These are phyloP conservation scores for Cylloceria caligata DNA, from an alignment of 2,888 invertebrate species.

Conservation along the genomic window DNA sequence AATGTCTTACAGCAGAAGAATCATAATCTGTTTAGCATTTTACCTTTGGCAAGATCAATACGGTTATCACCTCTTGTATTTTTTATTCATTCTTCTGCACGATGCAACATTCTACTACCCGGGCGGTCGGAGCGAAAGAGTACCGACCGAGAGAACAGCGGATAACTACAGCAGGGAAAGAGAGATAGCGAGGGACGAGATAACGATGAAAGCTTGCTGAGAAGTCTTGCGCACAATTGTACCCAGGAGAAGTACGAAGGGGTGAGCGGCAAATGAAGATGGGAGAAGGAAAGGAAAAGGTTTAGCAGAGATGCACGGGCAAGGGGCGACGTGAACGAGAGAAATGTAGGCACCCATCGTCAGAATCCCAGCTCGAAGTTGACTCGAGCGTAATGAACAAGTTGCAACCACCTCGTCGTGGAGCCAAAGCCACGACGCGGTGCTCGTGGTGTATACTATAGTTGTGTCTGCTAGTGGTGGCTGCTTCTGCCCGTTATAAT, in stretches of 20 bases:
- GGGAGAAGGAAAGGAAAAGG: slow-evolving; percentile 37
- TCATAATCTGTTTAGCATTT: background rate
- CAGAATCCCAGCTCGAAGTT: slow-evolving; percentile 69
- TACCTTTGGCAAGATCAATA: background rate
- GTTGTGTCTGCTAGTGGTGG: slow-evolving; percentile 21
- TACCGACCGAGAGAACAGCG: background rate
- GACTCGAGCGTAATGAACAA: slow-evolving; percentile 76
- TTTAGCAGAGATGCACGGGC: slow-evolving; percentile 23
- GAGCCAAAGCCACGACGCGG: slow-evolving; percentile 49
- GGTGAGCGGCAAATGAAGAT: slow-evolving; percentile 31
- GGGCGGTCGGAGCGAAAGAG: background rate
- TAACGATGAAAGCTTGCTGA: slow-evolving; percentile 23
- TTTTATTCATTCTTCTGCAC: background rate
- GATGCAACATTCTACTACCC: background rate
- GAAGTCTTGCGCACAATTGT: slow-evolving; percentile 16
- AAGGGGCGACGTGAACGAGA: slow-evolving; percentile 14
- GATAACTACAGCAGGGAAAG: slow-evolving; percentile 3
- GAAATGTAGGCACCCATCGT: slow-evolving; percentile 31
- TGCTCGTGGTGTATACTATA: slow-evolving; percentile 36
- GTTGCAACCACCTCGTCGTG: slow-evolving; percentile 73
- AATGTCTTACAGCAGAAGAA: slow-evolving; percentile 7
- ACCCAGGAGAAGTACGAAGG: slow-evolving; percentile 14
- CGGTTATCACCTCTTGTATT: background rate
- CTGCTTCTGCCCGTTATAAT: slow-evolving; percentile 72
- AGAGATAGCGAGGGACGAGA: background rate